Evolutionary conservation across 1,140 invertebrate species (phyloP).

Genomic region (Ostrea denselamellosa): DNA sequence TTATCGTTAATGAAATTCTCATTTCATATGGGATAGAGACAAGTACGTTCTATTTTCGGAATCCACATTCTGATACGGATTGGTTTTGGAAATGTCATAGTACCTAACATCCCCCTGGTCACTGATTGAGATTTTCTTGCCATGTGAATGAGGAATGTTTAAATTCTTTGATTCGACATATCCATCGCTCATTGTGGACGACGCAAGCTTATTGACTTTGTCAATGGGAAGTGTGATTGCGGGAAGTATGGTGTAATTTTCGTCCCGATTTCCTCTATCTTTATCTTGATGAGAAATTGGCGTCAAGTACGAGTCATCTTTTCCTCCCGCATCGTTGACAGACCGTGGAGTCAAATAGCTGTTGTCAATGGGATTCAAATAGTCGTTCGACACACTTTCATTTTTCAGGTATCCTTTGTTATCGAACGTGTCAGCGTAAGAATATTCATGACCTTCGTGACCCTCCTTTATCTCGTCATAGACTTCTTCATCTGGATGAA

Average conservation of each 20-base stretch:
- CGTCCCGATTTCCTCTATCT: neutral
- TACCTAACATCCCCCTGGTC: conserved; percentile 39
- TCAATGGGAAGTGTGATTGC: conserved; percentile 1
- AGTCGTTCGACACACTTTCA: neutral
- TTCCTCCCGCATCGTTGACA: neutral
- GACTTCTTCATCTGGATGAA: neutral
- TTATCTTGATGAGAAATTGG: neutral
- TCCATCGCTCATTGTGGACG: neutral
- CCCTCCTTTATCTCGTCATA: conserved; percentile 7
- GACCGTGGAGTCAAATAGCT: neutral
- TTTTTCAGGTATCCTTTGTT: neutral
- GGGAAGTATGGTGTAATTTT: conserved; percentile 2
- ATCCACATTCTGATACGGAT: neutral
- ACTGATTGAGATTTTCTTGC: conserved; percentile 35
- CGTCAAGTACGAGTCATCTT: neutral
- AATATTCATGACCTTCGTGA: neutral
- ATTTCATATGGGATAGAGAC: neutral
- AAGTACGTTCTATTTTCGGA: neutral
- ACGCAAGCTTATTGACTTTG: neutral
- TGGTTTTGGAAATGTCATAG: neutral
- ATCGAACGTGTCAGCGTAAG: neutral
- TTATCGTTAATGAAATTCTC: neutral
- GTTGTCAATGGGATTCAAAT: neutral
- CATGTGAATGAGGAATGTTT: neutral
- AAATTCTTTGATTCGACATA: neutral